phyloP scores from a whole-genome alignment of 2,888 invertebrate species.

The Marronus borbonicus region DNA sequence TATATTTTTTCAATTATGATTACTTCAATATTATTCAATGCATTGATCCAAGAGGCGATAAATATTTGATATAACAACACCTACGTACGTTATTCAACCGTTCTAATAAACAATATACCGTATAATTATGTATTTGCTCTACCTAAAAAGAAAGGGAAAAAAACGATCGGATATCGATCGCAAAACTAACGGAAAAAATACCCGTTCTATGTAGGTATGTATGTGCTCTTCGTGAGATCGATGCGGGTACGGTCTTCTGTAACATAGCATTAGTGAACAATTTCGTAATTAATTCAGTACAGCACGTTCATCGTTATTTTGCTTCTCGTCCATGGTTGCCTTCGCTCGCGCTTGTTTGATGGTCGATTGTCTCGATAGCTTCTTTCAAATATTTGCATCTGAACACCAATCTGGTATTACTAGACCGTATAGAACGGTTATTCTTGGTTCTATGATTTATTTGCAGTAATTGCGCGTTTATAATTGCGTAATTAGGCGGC shows the following conservation, averaged over 20 bases:
- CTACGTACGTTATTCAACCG: background rate
- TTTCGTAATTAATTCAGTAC: slow-evolving; percentile 14
- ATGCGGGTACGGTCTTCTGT: background rate
- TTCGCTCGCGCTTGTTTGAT: too few relatives aligned
- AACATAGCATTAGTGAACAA: slow-evolving; percentile 6
- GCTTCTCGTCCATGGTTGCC: too few relatives aligned
- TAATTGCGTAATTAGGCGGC: background rate
- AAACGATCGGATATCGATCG: slow-evolving; percentile 9
- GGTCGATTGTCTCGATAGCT: too few relatives aligned
- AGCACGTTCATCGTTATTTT: background rate
- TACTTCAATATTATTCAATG: too few relatives aligned
- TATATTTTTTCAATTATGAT: too few relatives aligned
- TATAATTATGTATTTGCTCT: background rate
- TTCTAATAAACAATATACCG: slow-evolving; percentile 12
- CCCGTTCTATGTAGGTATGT: too few relatives aligned
- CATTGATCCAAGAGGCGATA: too few relatives aligned
- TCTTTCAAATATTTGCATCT: too few relatives aligned
- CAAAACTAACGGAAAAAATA: background rate
- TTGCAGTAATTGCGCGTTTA: slow-evolving; percentile 3
- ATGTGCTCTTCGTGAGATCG: too few relatives aligned
- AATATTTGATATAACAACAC: background rate
- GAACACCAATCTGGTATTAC: too few relatives aligned
- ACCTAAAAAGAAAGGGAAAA: background rate
- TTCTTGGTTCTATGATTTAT: slow-evolving; percentile 20
- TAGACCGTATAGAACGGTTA: background rate